Percentiles rank a stretch among this genome's conserved stretches.
Conservation (phyloP, 2,888 invertebrate genomes). For the Julus scanicus region DNA sequence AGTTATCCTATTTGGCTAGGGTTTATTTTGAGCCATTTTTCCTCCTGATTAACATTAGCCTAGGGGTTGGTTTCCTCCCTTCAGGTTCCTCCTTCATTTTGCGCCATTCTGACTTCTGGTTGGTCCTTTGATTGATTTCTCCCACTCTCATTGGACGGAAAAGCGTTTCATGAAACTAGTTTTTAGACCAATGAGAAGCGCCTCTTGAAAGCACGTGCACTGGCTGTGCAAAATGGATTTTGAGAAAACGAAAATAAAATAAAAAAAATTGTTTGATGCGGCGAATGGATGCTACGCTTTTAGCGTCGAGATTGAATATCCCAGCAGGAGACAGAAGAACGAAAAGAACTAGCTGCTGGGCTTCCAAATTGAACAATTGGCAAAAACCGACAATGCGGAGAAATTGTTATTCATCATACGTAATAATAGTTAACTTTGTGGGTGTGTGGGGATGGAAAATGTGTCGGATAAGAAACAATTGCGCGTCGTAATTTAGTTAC, state of each 20-base stretch:
- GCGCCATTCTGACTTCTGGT: background rate
- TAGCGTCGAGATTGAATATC: slow-evolving; percentile 41
- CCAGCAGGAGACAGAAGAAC: background rate
- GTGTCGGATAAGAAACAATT: background rate
- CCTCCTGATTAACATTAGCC: slow-evolving; percentile 13
- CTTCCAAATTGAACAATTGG: slow-evolving; percentile 31
- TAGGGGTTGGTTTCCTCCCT: slow-evolving; percentile 2
- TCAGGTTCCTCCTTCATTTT: background rate
- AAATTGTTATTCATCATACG: background rate
- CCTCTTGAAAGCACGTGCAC: background rate
- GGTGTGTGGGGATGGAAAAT: background rate
- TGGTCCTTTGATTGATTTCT: background rate
- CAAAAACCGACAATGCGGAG: background rate
- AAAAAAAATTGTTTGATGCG: background rate
- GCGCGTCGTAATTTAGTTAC: background rate
- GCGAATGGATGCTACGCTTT: background rate
- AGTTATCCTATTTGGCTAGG: background rate
- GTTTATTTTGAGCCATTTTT: background rate
- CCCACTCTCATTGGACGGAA: background rate
- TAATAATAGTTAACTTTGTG: background rate
- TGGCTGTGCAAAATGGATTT: background rate
- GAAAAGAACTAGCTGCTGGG: background rate
- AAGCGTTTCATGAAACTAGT: background rate
- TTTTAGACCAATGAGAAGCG: background rate
- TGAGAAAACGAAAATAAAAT: background rate